Evolutionary conservation across 2,888 invertebrate species (phyloP).

Genomic region (Drosophila engyochracea): DNA sequence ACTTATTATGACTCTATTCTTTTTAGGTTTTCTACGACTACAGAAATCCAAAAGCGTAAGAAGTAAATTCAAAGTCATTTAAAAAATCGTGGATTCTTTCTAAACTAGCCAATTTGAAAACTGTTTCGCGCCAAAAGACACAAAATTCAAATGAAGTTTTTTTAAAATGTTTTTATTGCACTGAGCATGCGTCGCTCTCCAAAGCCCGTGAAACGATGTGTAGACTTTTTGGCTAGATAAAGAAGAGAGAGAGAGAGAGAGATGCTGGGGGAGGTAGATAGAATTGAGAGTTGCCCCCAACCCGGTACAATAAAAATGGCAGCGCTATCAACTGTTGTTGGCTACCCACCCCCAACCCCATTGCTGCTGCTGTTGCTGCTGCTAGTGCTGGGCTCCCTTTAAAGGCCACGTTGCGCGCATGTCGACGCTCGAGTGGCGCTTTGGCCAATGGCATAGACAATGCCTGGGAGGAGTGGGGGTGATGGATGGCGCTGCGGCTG

Average conservation of each 20-base stretch:
- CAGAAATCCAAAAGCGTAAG: background rate
- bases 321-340: conserved; percentile 50
- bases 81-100: background rate
- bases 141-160: conserved; percentile 5
- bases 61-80: background rate
- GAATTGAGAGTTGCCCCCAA: conserved; percentile 6
- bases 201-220: conserved; percentile 36
- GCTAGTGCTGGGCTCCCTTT: conserved; percentile 10
- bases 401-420: conserved; percentile 64
- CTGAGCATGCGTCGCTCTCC: conserved; percentile 73
- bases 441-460: conserved; percentile 81
- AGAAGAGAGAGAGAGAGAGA: too few species aligned
- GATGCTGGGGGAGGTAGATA: background rate
- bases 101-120: conserved; percentile 2
- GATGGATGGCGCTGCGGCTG: conserved; percentile 49
- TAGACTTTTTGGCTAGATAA: conserved; percentile 52
- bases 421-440: conserved; percentile 62
- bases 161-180: background rate
- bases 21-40: background rate
- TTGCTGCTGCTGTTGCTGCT: background rate
- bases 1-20: background rate
- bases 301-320: conserved; percentile 70
- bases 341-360: conserved; percentile 7
- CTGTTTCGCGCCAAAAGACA: conserved; percentile 62
- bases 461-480: conserved; percentile 54